Conservation (phyloP, 2,888 invertebrate genomes). For the Amblyjoppa proteus region DNA sequence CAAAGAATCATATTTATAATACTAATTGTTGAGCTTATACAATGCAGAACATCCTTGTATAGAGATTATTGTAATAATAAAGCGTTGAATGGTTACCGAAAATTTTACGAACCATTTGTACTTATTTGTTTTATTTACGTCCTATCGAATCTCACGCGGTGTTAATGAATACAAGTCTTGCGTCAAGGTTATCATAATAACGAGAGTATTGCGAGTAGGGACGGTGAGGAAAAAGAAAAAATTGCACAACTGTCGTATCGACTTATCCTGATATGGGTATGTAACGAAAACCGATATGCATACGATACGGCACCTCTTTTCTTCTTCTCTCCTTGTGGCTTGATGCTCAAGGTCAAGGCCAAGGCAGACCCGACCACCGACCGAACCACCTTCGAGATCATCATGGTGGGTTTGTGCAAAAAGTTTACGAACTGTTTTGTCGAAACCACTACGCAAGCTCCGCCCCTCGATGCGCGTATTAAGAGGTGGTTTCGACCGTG, state of each 20-base stretch:
- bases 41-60: constrained; percentile 78
- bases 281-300: not conserved
- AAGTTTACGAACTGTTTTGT: no score
- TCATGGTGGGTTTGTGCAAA: no score
- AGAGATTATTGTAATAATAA: constrained; percentile 82
- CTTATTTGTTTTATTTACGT: not conserved
- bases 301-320: not conserved
- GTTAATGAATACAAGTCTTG: not conserved
- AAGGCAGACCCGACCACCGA: no score
- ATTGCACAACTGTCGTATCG: not conserved
- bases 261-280: not conserved
- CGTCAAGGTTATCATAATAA: not conserved
- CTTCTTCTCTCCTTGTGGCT: not conserved
- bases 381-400: no score
- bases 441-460: no score
- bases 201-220: not conserved
- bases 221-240: not conserved
- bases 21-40: constrained; percentile 75
- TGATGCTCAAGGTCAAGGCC: no score
- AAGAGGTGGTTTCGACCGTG: no score
- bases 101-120: constrained; percentile 12
- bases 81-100: constrained; percentile 81
- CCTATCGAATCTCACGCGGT: not conserved
- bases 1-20: constrained; percentile 75
- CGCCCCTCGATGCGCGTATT: no score